Evolutionary conservation across 1,140 invertebrate genomes (phyloP), one percentile per base, ranked within the genome.

Genomic region (Aphaenogaster rudis): DNA sequence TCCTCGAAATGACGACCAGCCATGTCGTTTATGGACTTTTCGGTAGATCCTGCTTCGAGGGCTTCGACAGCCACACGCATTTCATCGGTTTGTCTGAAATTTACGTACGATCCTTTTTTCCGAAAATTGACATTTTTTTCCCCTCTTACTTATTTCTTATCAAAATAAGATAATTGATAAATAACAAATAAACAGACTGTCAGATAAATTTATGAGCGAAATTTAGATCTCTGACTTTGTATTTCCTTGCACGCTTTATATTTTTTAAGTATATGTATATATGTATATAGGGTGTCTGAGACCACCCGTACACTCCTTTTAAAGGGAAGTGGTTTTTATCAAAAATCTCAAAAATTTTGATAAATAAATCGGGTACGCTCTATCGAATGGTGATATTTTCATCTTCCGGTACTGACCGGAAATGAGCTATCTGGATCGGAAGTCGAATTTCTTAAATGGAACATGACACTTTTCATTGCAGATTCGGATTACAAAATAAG

Each of bases 1-100:
- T 97, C 97, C 92, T 98, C 97, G 94, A 98, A 97, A 92, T 98
- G 97, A 82, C 96, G 94, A n/a, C 96, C 96, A 2, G 97, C 97
- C 88, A 98, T 95, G 39, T 96, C 95, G 93, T 98, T 98, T 64
- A 98, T 97, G 86, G 98, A 97, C 86, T 97, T 97, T 94, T 98
- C 98, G 1, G 97, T 97, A 11, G 96, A 97, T 17, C 96, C 96
- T n/a, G 95, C 93, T 94, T 97, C 95, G 87, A 97, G 92, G 86
- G 96, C 95, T 89, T 97, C 95, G 61, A 98, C 96, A 42, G 98
- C 97, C 84, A 97, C 95, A 88, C 97, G 96, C 96, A 98, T 98
- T 95, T 98, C 98, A 90, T 97, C 95, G 5, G 96, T 97, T 95
- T 98, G 98, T 90, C 97, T 97, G 87, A 7, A 94, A 94, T 82